Percentiles rank a stretch among this genome's conserved stretches.
Evolutionary conservation across 1,140 invertebrate species (phyloP).

Genomic region (Drosophila gunungcola): DNA sequence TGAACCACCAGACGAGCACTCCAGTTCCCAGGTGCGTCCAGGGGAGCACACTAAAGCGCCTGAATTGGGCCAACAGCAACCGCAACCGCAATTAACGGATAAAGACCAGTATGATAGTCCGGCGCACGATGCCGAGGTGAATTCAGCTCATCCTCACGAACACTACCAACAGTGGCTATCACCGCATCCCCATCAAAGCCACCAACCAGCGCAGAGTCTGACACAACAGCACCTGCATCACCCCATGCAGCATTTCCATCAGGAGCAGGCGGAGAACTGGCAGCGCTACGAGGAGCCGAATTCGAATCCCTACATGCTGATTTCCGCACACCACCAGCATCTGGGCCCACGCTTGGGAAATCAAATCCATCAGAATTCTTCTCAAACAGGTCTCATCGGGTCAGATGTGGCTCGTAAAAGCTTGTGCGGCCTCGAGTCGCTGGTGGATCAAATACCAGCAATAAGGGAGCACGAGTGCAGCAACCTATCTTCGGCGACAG

Average conservation of each 20-base stretch:
- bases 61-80: constrained; percentile 12
- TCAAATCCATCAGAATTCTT: constrained; percentile 73
- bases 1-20: constrained; percentile 47
- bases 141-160: constrained; percentile 35
- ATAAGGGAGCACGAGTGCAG: constrained; percentile 87
- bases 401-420: constrained; percentile 94
- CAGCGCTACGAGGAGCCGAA: constrained; percentile 54
- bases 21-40: constrained; percentile 9
- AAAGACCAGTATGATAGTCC: constrained; percentile 44
- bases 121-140: constrained; percentile 23
- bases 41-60: constrained; percentile 12
- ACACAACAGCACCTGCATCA: constrained; percentile 62
- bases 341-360: constrained; percentile 35
- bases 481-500: constrained; percentile 42
- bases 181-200: constrained; percentile 52
- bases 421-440: constrained; percentile 93
- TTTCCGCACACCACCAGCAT: constrained; percentile 59
- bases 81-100: constrained; percentile 7
- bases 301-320: constrained; percentile 45
- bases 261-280: constrained; percentile 43
- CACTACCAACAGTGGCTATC: constrained; percentile 69
- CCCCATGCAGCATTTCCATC: constrained; percentile 44
- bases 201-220: constrained; percentile 66
- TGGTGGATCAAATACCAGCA: constrained; percentile 96
- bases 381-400: constrained; percentile 85